Evolutionary conservation across 2,113 vertebrate genomes (phyloP).

Genomic region (Plestiodon gilberti): DNA sequence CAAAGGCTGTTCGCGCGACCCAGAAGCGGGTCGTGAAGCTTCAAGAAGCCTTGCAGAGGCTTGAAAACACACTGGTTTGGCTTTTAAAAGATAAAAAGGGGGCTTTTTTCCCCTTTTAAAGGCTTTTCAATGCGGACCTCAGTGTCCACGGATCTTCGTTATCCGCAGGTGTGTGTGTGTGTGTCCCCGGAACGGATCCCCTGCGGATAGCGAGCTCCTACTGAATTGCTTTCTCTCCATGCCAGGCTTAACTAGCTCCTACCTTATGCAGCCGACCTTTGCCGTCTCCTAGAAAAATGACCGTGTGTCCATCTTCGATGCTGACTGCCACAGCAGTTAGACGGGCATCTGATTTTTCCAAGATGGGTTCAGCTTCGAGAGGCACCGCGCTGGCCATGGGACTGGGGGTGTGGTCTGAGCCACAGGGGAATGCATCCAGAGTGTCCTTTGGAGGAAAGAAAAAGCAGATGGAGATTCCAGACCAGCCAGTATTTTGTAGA

Average conservation of each 20-base stretch:
- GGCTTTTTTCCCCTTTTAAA: too few species aligned
- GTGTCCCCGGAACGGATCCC: too few species aligned
- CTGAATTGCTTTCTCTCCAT: background rate
- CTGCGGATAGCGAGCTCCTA: too few species aligned
- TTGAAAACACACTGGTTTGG: too few species aligned
- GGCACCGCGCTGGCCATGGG: slow-evolving; percentile 92
- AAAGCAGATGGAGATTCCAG: background rate
- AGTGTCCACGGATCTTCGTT: too few species aligned
- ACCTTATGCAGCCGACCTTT: slow-evolving; percentile 93
- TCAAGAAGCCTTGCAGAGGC: too few species aligned
- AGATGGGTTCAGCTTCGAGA: slow-evolving; percentile 82
- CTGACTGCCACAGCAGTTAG: slow-evolving; percentile 92
- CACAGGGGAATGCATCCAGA: slow-evolving; percentile 93
- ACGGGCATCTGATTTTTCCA: slow-evolving; percentile 86
- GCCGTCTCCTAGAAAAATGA: slow-evolving; percentile 94
- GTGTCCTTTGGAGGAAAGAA: slow-evolving; percentile 81
- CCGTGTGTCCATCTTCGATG: slow-evolving; percentile 84
- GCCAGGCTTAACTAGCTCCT: slow-evolving; percentile 21
- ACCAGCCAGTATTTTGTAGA: background rate
- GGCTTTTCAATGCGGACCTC: too few species aligned
- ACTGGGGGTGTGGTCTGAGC: slow-evolving; percentile 97
- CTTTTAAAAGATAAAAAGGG: too few species aligned
- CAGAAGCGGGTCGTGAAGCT: too few species aligned
- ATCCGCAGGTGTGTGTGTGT: too few species aligned
- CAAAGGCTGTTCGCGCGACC: too few species aligned